Conservation (phyloP, 30 jellyfish, hydroid and myxozoan species). For the Hydractinia echinata region DNA sequence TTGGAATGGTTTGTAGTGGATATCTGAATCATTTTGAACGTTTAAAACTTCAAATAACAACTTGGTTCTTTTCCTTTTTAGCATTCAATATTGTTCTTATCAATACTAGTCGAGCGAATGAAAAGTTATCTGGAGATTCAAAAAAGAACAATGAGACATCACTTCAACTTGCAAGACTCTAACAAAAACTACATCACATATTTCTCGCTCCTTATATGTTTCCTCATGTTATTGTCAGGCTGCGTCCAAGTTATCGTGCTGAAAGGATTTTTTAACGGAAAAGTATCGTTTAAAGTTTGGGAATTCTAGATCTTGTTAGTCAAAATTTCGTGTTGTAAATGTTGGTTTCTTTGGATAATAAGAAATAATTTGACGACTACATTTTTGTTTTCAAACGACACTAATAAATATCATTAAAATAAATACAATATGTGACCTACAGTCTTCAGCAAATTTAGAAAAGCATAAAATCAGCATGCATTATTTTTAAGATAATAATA, state of each 20-base stretch:
- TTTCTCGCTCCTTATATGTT: background rate
- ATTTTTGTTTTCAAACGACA: too few species aligned
- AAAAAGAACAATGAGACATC: background rate
- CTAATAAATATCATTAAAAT: too few species aligned
- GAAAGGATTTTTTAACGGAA: background rate
- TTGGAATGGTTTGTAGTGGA: too few species aligned
- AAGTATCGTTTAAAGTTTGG: background rate
- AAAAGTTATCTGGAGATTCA: conserved; percentile 11
- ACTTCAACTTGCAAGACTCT: background rate
- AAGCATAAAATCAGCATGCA: too few species aligned
- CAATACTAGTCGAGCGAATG: conserved; percentile 14
- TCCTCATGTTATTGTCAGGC: background rate
- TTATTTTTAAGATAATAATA: too few species aligned
- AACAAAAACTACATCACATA: background rate
- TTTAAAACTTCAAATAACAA: too few species aligned
- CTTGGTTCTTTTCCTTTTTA: background rate
- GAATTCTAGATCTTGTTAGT: background rate
- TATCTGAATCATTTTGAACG: too few species aligned
- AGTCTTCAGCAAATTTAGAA: too few species aligned
- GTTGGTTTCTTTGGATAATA: too few species aligned
- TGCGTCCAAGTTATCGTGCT: conserved; percentile 6
- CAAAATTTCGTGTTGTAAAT: too few species aligned
- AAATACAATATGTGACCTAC: too few species aligned
- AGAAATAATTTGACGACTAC: too few species aligned
- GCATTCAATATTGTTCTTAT: background rate